Percentiles rank a stretch among this genome's conserved stretches.
These are phyloP conservation scores for Microcebus jonahi DNA, from an alignment of 2,113 vertebrate genomes.

Conservation along the genomic window DNA sequence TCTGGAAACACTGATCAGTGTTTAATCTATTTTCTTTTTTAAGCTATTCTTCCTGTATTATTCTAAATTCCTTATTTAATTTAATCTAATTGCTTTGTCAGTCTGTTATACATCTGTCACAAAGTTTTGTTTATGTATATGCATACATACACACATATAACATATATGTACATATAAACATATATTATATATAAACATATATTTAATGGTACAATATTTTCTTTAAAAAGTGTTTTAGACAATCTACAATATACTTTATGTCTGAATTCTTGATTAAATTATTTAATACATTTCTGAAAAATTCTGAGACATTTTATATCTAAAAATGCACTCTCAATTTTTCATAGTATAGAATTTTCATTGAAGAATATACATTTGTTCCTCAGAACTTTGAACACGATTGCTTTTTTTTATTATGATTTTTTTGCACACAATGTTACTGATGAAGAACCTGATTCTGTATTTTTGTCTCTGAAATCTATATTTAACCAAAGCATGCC, in stretches of 20 bases:
- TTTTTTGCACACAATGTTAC: not conserved
- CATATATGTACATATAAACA: not conserved
- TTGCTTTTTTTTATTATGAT: not conserved
- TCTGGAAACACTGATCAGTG: not conserved
- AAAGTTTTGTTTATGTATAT: not conserved
- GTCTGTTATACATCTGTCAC: not conserved
- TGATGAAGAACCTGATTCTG: not conserved
- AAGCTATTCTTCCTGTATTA: not conserved
- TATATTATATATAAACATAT: not conserved
- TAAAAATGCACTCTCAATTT: slow-evolving; percentile 7
- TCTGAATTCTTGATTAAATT: not conserved
- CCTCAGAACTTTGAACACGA: not conserved
- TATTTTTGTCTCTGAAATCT: not conserved
- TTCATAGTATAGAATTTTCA: not conserved
- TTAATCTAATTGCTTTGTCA: not conserved
- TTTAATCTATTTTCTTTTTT: not conserved
- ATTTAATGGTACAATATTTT: not conserved
- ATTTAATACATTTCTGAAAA: not conserved
- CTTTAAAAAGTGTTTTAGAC: not conserved
- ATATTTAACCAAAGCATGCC: not conserved
- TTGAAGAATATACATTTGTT: not conserved
- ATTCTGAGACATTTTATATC: not conserved
- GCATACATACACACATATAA: not conserved
- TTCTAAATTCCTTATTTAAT: not conserved
- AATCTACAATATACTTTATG: not conserved